phyloP scores from a whole-genome alignment of 2,113 vertebrate species.

The Platysteira castanea region DNA sequence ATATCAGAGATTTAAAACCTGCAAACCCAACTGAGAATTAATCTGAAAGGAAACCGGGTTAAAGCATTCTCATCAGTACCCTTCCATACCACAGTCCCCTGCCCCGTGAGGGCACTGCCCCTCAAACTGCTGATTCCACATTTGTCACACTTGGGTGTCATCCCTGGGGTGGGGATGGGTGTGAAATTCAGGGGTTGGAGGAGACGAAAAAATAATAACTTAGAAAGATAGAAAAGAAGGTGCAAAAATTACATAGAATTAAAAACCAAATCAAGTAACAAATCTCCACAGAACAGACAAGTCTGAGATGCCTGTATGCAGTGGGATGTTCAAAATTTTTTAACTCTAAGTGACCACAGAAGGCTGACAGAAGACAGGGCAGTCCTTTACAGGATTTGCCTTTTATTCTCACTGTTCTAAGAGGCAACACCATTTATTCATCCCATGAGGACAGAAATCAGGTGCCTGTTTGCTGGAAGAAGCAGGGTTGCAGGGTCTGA shows the following conservation, averaged over 20 bases:
- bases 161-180: neutral
- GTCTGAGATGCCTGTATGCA: neutral
- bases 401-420: neutral
- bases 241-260: neutral
- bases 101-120: neutral
- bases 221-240: neutral
- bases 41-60: neutral
- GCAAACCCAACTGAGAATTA: neutral
- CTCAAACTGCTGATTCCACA: neutral
- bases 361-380: neutral
- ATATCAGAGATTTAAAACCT: neutral
- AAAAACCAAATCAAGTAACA: neutral
- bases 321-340: neutral
- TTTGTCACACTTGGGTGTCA: neutral
- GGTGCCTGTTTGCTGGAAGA: neutral
- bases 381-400: neutral
- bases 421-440: neutral
- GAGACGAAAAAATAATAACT: neutral
- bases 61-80: neutral
- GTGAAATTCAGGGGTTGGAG: neutral
- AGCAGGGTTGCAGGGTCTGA: neutral
- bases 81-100: neutral
- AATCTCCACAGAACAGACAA: neutral
- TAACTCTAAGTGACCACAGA: neutral
- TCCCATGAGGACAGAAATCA: neutral